phyloP scores from a whole-genome alignment of 2,888 invertebrate genomes.

The Catocala nupta region DNA sequence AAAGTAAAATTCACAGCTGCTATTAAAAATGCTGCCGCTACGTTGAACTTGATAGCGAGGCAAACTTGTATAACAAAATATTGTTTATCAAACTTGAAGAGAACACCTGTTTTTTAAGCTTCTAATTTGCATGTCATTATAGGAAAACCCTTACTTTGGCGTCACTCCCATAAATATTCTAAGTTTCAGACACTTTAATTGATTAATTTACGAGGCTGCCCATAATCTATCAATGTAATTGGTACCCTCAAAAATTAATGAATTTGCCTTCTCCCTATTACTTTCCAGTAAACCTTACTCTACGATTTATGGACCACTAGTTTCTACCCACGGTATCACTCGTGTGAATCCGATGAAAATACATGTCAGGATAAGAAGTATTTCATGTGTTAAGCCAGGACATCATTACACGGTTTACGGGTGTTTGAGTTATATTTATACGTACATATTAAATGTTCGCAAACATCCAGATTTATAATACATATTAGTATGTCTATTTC shows the following conservation, averaged over 20 bases:
- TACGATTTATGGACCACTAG: too few species aligned
- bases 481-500: too few species aligned
- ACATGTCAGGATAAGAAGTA: too few species aligned
- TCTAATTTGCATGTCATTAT: constrained; percentile 16
- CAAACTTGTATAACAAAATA: constrained; percentile 17
- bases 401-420: too few species aligned
- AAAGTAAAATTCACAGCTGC: too few species aligned
- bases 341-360: too few species aligned
- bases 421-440: too few species aligned
- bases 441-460: too few species aligned
- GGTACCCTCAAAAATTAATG: not conserved
- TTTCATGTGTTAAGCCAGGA: too few species aligned
- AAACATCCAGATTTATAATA: too few species aligned
- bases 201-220: not conserved
- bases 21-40: not conserved
- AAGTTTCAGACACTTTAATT: not conserved
- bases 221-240: not conserved
- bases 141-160: not conserved
- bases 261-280: not conserved
- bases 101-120: constrained; percentile 13
- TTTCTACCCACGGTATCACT: too few species aligned
- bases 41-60: constrained; percentile 18
- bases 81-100: constrained; percentile 17
- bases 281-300: too few species aligned
- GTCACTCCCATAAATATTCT: not conserved